Evolutionary conservation across 2,888 invertebrate genomes (phyloP).

Genomic region (Tetranychus piercei): DNA sequence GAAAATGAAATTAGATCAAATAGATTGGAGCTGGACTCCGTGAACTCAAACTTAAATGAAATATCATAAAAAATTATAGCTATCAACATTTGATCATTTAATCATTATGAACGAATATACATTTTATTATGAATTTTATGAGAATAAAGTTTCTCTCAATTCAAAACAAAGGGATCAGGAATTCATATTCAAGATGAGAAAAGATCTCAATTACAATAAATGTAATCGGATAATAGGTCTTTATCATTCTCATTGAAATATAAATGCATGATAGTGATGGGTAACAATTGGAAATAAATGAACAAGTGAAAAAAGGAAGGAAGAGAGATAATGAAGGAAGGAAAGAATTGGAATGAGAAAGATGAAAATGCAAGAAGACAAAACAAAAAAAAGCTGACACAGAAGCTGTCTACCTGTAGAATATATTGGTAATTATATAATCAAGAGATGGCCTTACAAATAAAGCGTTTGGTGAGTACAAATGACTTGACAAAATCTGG

Average conservation of each 20-base stretch:
- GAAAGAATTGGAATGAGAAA: not conserved
- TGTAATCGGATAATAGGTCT: not conserved
- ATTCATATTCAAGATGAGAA: not conserved
- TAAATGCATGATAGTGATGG: not conserved
- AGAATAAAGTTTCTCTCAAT: not conserved
- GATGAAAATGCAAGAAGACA: not conserved
- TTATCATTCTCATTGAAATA: not conserved
- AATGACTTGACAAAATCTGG: not conserved
- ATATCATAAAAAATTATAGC: no score
- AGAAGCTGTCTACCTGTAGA: not conserved
- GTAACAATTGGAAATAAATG: not conserved
- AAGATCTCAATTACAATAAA: not conserved
- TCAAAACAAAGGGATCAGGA: not conserved
- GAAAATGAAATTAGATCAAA: not conserved
- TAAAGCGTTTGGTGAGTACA: no score
- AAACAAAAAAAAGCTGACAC: not conserved
- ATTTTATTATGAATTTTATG: not conserved
- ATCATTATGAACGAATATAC: not conserved
- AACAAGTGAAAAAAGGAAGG: not conserved
- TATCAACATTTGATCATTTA: no score
- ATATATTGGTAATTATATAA: no score
- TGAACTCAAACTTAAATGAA: no score
- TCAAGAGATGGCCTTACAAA: no score
- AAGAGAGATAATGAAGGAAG: not conserved
- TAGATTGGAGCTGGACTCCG: not conserved